phyloP scores from a whole-genome alignment of 2,797 vertebrate genomes.

The Artibeus lituratus region DNA sequence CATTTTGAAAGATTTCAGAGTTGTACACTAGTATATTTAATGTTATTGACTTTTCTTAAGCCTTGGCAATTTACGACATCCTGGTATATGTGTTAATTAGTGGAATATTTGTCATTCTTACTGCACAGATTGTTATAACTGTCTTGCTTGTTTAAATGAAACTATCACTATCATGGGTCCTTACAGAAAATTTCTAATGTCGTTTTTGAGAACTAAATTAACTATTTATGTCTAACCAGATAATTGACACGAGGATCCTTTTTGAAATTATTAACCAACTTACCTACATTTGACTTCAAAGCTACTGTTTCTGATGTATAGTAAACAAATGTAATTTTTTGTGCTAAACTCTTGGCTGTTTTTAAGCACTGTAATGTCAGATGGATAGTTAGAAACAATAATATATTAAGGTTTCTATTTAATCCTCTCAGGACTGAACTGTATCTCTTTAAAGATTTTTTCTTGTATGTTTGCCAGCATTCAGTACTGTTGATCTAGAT shows the following conservation, averaged over 20 bases:
- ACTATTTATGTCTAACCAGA: slow-evolving; percentile 66
- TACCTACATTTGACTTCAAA: slow-evolving; percentile 84
- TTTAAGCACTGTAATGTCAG: slow-evolving; percentile 89
- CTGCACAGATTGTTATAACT: slow-evolving; percentile 45
- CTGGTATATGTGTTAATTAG: neutral
- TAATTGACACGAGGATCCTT: slow-evolving; percentile 49
- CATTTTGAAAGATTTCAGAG: slow-evolving; percentile 69
- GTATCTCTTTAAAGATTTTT: slow-evolving; percentile 15
- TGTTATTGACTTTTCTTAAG: slow-evolving; percentile 67
- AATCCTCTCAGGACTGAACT: slow-evolving; percentile 77
- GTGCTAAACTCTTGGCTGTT: slow-evolving; percentile 88
- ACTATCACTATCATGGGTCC: neutral
- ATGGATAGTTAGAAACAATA: slow-evolving; percentile 82
- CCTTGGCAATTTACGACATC: slow-evolving; percentile 51
- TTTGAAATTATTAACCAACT: slow-evolving; percentile 70
- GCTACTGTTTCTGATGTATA: slow-evolving; percentile 88
- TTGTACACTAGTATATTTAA: slow-evolving; percentile 66
- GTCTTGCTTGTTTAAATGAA: slow-evolving; percentile 61
- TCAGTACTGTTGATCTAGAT: slow-evolving; percentile 66
- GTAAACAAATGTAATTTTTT: slow-evolving; percentile 90
- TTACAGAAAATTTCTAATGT: slow-evolving; percentile 31
- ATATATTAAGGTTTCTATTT: slow-evolving; percentile 74
- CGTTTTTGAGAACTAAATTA: slow-evolving; percentile 35
- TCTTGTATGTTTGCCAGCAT: slow-evolving; percentile 41
- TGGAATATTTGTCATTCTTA: slow-evolving; percentile 37